Evolutionary conservation across 2,797 vertebrate genomes (phyloP), one percentile per base, ranked within the genome.

Genomic region (Tachyglossus aculeatus): DNA sequence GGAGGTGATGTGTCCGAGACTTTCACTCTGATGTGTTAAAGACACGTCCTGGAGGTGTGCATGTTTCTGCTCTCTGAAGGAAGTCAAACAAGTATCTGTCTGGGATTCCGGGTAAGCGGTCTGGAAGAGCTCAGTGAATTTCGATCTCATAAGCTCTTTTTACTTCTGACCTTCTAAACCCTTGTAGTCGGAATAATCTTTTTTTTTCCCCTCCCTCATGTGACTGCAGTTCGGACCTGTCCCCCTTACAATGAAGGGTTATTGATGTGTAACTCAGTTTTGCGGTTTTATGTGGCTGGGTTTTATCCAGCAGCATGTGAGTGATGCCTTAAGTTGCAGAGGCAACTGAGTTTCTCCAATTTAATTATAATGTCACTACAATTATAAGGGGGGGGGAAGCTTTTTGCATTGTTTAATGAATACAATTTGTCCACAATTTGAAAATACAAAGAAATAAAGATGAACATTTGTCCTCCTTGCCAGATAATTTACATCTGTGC

Each of bases 301-400:
- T 77, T 86, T 87, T 89, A 85, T 91, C 88, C 85, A 86, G 82
- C 74, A 67, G 83, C 71, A 87, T 87, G 77, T 84, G 84, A 90
- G 88, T 83, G 86, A 86, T 83, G 78, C 80, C 81, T 88, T 87
- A 88, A 88, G 86, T 90, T 90, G 87, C 73, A 86, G 83, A 89
- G 90, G 81, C 77, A 84, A 57, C 81, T 50, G 77, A 81, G 83
- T 87, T 87, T 90, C 89, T 84, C 74, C 86, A 86, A 90, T 92
- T 91, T 90, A 89, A 91, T 91, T 91, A 90, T 89, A 90, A 89
- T 88, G 87, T 90, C 86, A 91, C 84, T 87, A 88, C 80, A 91
- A 86, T 91, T 90, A 88, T 88, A 89, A 89, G 77, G 78, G 71
- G n/a, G n/a, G 83, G 90, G 91, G 85, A 86, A 82, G 78, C 61